Percentiles rank a stretch among this genome's conserved stretches.
Evolutionary conservation across 1,140 invertebrate species (phyloP).

Genomic region (Brachionus plicatilis): DNA sequence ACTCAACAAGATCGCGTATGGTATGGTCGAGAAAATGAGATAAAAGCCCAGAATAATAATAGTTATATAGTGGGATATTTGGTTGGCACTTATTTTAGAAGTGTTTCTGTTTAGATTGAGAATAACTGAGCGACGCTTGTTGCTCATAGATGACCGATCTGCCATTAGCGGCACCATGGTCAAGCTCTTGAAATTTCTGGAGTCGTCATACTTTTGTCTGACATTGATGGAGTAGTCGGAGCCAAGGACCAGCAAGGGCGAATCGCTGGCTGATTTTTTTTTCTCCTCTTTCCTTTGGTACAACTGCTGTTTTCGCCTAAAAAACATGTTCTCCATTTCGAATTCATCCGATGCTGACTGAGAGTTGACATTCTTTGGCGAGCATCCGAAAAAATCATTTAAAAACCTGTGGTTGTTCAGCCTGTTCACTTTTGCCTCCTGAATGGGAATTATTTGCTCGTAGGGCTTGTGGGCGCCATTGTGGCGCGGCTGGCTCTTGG

Average conservation of each 20-base stretch:
- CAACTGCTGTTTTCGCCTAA: background rate
- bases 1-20: constrained; percentile 3
- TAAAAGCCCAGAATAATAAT: background rate
- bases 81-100: constrained; percentile 3
- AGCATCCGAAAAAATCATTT: constrained; percentile 5
- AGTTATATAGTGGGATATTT: constrained; percentile 21
- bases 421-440: background rate
- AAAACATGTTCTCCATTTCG: background rate
- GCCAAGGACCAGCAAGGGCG: background rate
- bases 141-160: background rate
- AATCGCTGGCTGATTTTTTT: background rate
- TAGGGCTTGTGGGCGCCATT: background rate
- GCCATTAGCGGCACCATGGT: background rate
- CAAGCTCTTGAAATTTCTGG: background rate
- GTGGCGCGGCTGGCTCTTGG: background rate
- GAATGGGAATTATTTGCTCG: background rate
- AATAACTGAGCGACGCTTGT: background rate
- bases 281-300: background rate
- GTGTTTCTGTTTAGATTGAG: background rate
- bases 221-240: background rate
- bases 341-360: constrained; percentile 20
- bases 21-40: constrained; percentile 19
- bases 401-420: background rate
- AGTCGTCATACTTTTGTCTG: background rate
- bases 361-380: background rate